Percentiles rank a stretch among this genome's conserved stretches.
phyloP scores from a whole-genome alignment of 2,888 invertebrate species.

The Keiferia lycopersicella region DNA sequence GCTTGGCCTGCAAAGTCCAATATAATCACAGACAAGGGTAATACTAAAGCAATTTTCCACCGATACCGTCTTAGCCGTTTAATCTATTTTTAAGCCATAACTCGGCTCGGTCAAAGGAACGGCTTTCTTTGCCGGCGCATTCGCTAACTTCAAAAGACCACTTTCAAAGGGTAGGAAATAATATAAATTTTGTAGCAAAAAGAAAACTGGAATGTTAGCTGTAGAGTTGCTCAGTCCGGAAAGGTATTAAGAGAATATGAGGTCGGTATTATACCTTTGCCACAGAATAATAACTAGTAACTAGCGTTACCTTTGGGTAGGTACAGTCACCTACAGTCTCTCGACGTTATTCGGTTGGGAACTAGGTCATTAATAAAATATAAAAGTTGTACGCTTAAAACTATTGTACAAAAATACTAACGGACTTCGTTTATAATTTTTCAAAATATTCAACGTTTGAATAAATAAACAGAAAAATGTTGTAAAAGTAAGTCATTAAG shows the following conservation, averaged over 20 bases:
- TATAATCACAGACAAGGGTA: constrained; percentile 20
- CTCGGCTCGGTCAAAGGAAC: constrained; percentile 49
- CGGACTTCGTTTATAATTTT: no score
- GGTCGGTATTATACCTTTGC: not conserved
- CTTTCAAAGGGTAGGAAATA: constrained; percentile 46
- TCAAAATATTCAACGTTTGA: no score
- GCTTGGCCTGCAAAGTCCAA: constrained; percentile 8
- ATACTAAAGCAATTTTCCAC: constrained; percentile 24
- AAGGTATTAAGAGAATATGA: constrained; percentile 13
- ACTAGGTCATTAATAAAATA: no score
- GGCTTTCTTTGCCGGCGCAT: constrained; percentile 38
- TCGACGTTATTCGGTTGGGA: no score
- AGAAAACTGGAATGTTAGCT: constrained; percentile 26
- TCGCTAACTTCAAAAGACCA: constrained; percentile 46
- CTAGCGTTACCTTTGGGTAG: no score
- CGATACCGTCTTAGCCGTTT: constrained; percentile 34
- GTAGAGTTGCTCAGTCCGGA: not conserved
- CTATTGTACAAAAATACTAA: no score
- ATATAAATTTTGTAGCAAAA: constrained; percentile 42
- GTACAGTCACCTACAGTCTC: no score
- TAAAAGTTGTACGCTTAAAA: no score
- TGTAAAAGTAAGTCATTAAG: no score
- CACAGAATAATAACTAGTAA: no score
- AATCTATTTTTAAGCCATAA: constrained; percentile 55
- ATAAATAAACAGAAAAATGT: no score